Base-by-base conservation (phyloP, 1,140 invertebrate species). In the Apis mellifera region DNA sequence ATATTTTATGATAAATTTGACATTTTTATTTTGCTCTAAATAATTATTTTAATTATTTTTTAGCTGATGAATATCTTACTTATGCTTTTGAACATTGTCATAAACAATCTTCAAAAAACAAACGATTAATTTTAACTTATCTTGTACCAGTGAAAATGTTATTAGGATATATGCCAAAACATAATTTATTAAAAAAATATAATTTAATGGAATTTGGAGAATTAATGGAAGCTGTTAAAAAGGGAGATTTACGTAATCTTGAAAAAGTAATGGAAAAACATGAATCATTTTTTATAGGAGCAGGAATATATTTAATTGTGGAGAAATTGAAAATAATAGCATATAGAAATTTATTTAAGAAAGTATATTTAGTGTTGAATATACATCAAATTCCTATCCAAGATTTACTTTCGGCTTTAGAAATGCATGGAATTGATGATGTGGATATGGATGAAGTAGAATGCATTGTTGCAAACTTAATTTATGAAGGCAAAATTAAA, bases 91-190 rank as follows among this genome's bases (percentile, higher is more conserved):
- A 97, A 93, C 96, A 97, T 90, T 99, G 98, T 90, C 97, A 99
- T 84, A 96, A 94, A 86, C 94, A 94, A n/a, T 97, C 96, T 80
- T 94, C 94, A 70, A 98, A 97, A 92, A 99, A 99, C 92, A 99
- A 99, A 93, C 95, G 97, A 84, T 94, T 99, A 23, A 99, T 99
- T 89, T 95, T 99, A 11, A 99, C 98, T 69, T 99, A 99, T 93
- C 95, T 99, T 60, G 97, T 99, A 78, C 99, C 99, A 42, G 98
- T 99, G 0, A 99, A 99, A 94, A 99, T 99, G 98, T 94, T 99
- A 32, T 92, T 99, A 84, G 99, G 99, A 15, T 98, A 96, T 87
- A 97, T 99, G 95, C 99, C 99, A 64, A 97, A 96, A 69, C 95
- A 95, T 86, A 94, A 94, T 62, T 93, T 99, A 1, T 92, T 99